These are phyloP conservation scores for Calameuta filiformis DNA, from an alignment of 2,888 invertebrate genomes.

Conservation along the genomic window DNA sequence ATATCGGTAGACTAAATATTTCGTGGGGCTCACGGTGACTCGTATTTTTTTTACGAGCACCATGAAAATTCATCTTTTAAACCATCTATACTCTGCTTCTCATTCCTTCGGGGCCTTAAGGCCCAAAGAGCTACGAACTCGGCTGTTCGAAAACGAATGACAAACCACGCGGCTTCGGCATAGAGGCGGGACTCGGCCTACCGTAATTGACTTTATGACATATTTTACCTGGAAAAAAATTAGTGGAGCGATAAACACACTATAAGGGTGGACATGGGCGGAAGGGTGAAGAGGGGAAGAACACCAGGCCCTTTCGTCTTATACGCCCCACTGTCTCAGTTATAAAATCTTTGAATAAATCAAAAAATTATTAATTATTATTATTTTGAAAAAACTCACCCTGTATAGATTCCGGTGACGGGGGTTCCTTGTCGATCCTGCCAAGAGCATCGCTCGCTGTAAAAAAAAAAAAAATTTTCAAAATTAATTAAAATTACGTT, in stretches of 20 bases:
- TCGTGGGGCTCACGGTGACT: too few species aligned
- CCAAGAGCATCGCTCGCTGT: conserved; percentile 71
- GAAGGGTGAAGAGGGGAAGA: conserved; percentile 13
- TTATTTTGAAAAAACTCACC: conserved; percentile 45
- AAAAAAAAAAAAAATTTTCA: conserved; percentile 63
- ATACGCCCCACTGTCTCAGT: too few species aligned
- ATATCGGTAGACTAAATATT: background rate
- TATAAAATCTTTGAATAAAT: too few species aligned
- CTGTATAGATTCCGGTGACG: conserved; percentile 72
- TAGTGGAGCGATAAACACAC: conserved; percentile 39
- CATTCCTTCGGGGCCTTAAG: too few species aligned
- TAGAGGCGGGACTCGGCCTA: conserved; percentile 24
- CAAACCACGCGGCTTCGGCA: conserved; percentile 40
- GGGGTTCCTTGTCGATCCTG: conserved; percentile 80
- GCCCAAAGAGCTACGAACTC: too few species aligned
- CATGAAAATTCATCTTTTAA: too few species aligned
- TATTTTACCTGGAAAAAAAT: conserved; percentile 58
- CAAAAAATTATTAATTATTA: too few species aligned
- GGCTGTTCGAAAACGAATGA: conserved; percentile 46
- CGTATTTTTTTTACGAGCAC: too few species aligned
- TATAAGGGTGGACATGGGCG: conserved; percentile 25
- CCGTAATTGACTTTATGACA: conserved; percentile 59
- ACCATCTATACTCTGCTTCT: too few species aligned
- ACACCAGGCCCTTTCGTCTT: too few species aligned
- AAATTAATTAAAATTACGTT: too few species aligned